Base-by-base conservation (phyloP, 1,140 invertebrate genomes). In the Kradibia gibbosae region DNA sequence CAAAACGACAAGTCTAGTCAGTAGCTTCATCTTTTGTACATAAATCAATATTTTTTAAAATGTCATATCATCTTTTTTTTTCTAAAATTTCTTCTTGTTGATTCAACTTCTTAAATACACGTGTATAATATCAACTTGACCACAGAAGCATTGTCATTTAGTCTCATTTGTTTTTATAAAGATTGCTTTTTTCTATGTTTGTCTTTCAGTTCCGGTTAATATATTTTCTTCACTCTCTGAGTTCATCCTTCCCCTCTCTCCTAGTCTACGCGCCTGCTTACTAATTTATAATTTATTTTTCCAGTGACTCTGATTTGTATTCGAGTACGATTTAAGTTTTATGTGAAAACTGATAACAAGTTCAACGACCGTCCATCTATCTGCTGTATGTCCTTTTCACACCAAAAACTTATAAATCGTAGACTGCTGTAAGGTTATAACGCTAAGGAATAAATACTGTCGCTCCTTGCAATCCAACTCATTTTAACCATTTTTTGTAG, bases 1-100 rank as follows among this genome's bases (percentile, higher is more conserved):
- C 72, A 75, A 81, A 75, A 81, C 72, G 70, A 60, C 79, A 81
- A 81, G 72, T 80, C 42, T 55, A 36, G 71, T 71, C 71, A 50
- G 3, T 71, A n/a, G 10, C 15, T 65, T 67, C 36, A 45, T 39
- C 39, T 15, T n/a, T 10, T 28, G 31, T 48, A 72, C 75, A 75
- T 81, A 81, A 57, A 81, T 75, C 79, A 28, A 17, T 70, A 42
- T n/a, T 62, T 70, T 67, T 70, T 70, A 28, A 25, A 34, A 15
- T 31, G 62, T 53, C 55, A n/a, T 36, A 15, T 34, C 42, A n/a
- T 65, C 57, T 53, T 48, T 62, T 42, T 65, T 39, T 22, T n/a
- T 48, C 48, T 1, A 39, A 48, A 71, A n/a, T 48, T 71, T 10
- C 10, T 28, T 71, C 42, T 13, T 28, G 70, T 48, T 25, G 25